phyloP scores from a whole-genome alignment of 2,113 vertebrate genomes.

The Chiloscyllium plagiosum region DNA sequence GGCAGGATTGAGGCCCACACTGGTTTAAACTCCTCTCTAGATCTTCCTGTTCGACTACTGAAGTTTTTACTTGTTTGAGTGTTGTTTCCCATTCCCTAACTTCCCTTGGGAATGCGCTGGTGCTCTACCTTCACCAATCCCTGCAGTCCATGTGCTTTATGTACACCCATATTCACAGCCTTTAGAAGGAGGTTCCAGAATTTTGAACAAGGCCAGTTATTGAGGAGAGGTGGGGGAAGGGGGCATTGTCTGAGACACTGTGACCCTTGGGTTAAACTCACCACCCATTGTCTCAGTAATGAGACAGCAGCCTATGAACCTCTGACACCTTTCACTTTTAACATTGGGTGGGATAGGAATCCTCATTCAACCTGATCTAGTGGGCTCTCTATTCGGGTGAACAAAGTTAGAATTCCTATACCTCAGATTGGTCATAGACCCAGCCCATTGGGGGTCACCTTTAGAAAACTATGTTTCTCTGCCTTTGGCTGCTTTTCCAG shows the following conservation, averaged over 20 bases:
- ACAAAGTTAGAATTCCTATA: neutral
- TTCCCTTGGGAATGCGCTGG: neutral
- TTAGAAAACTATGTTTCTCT: neutral
- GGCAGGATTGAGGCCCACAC: neutral
- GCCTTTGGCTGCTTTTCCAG: neutral
- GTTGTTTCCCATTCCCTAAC: neutral
- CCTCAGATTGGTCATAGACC: neutral
- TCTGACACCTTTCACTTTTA: neutral
- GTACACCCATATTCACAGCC: too few relatives aligned
- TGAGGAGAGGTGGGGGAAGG: neutral
- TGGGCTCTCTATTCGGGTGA: too few relatives aligned
- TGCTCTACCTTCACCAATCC: neutral
- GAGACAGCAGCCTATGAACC: too few relatives aligned
- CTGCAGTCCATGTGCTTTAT: neutral
- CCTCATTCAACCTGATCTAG: neutral
- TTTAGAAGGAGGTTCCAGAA: neutral
- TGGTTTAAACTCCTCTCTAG: neutral
- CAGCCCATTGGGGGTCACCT: neutral
- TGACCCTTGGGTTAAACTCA: too few relatives aligned
- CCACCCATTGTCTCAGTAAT: too few relatives aligned
- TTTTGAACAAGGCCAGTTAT: neutral
- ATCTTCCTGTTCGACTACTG: neutral
- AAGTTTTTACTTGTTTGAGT: neutral
- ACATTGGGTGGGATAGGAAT: neutral
- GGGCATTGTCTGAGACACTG: too few relatives aligned